Conservation (phyloP, 2,888 invertebrate species). For the Eumerus sabulonum region DNA sequence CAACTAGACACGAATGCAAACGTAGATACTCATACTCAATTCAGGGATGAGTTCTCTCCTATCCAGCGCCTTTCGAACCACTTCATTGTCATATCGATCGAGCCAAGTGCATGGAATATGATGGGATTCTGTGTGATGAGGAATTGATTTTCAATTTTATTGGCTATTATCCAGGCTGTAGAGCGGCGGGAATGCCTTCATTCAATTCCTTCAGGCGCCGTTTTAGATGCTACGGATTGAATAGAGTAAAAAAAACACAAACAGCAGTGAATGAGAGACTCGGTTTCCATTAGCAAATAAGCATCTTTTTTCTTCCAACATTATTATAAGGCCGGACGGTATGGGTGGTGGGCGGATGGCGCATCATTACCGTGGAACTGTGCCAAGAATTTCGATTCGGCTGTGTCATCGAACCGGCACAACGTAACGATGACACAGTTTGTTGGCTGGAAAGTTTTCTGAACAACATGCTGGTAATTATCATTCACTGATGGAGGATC, state of each 20-base stretch:
- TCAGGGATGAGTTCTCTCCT: constrained; percentile 3
- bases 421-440: constrained; percentile 57
- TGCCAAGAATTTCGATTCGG: constrained; percentile 51
- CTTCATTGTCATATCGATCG: constrained; percentile 43
- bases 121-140: constrained; percentile 45
- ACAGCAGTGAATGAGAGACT: not conserved
- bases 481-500: constrained; percentile 7
- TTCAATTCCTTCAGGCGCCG: constrained; percentile 1
- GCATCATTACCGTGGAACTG: constrained; percentile 55
- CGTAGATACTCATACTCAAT: not conserved
- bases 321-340: too few relatives aligned
- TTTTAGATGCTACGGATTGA: not conserved
- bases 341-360: too few relatives aligned
- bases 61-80: constrained; percentile 13
- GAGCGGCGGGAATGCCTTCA: not conserved
- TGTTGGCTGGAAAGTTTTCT: constrained; percentile 27
- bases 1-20: constrained; percentile 4
- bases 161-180: constrained; percentile 52
- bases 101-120: constrained; percentile 6
- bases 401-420: constrained; percentile 58
- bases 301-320: constrained; percentile 4
- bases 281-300: constrained; percentile 52
- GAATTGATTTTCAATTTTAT: constrained; percentile 65
- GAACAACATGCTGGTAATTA: constrained; percentile 56
- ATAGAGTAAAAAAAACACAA: not conserved